phyloP scores from a whole-genome alignment of 2,797 vertebrate genomes.

The Lates japonicus region DNA sequence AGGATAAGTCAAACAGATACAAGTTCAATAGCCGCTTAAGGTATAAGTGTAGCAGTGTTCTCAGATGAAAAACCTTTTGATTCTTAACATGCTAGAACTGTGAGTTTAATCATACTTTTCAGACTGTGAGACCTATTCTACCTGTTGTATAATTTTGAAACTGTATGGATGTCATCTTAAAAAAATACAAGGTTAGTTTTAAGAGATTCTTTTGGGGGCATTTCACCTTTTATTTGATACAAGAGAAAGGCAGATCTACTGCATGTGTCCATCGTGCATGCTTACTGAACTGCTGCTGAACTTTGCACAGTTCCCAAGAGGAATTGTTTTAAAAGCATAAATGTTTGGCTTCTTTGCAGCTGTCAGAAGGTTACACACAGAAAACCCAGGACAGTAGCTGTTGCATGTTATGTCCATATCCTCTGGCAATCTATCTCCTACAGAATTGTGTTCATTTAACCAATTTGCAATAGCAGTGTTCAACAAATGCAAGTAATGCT shows the following conservation, averaged over 20 bases:
- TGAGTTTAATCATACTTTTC: slow-evolving; percentile 50
- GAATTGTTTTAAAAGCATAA: slow-evolving; percentile 18
- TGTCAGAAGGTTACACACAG: background rate
- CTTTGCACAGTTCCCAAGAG: background rate
- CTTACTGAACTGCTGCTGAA: slow-evolving; percentile 42
- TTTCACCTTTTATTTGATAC: slow-evolving; percentile 44
- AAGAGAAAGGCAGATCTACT: slow-evolving; percentile 5
- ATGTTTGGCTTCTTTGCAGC: slow-evolving; percentile 7
- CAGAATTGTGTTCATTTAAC: slow-evolving; percentile 16
- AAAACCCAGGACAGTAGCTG: background rate
- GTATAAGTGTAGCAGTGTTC: slow-evolving; percentile 56
- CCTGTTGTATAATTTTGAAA: slow-evolving; percentile 53
- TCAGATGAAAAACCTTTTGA: slow-evolving; percentile 44
- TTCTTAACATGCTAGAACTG: slow-evolving; percentile 47
- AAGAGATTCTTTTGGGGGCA: slow-evolving; percentile 8
- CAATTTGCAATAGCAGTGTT: background rate
- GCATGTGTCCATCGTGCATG: slow-evolving; percentile 20
- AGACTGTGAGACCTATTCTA: slow-evolving; percentile 38
- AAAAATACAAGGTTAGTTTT: slow-evolving; percentile 38
- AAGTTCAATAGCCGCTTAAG: slow-evolving; percentile 7
- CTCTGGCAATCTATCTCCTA: background rate
- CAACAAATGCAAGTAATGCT: background rate
- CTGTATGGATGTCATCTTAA: slow-evolving; percentile 44
- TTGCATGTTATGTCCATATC: slow-evolving; percentile 9
- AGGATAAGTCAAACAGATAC: slow-evolving; percentile 15